phyloP scores from a whole-genome alignment of 1,140 invertebrate genomes.

The Macrobrachium rosenbergii region DNA sequence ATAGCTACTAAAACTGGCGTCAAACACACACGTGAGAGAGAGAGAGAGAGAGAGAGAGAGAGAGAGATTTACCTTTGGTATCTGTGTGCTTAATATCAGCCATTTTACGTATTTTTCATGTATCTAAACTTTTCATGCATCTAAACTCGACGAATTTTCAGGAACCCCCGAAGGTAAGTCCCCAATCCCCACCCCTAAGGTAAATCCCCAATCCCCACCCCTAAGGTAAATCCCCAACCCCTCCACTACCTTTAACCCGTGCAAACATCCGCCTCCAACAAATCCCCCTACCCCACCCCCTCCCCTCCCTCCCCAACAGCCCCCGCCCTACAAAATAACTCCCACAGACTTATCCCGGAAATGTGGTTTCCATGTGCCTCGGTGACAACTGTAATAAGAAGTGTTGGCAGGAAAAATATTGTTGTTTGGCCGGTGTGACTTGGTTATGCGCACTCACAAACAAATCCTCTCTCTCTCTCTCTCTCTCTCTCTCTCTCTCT shows the following conservation, averaged over 20 bases:
- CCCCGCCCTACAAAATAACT: background rate
- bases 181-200: too few relatives aligned
- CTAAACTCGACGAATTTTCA: background rate
- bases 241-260: background rate
- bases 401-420: slow-evolving; percentile 46
- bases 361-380: slow-evolving; percentile 32
- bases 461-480: slow-evolving; percentile 21
- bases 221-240: background rate
- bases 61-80: background rate
- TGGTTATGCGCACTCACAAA: slow-evolving; percentile 10
- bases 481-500: background rate
- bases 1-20: too few relatives aligned
- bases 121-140: background rate
- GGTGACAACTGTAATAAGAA: slow-evolving; percentile 48
- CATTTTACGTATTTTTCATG: background rate
- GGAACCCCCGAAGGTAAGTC: background rate
- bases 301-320: background rate
- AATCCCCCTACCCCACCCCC: background rate
- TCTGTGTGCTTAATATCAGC: background rate
- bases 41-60: background rate
- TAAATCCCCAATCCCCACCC: background rate
- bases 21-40: too few relatives aligned
- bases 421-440: slow-evolving; percentile 41
- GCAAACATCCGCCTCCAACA: background rate
- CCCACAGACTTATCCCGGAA: slow-evolving; percentile 10